Conservation (phyloP, 2,797 vertebrate genomes). For the Heliangelus exortis region DNA sequence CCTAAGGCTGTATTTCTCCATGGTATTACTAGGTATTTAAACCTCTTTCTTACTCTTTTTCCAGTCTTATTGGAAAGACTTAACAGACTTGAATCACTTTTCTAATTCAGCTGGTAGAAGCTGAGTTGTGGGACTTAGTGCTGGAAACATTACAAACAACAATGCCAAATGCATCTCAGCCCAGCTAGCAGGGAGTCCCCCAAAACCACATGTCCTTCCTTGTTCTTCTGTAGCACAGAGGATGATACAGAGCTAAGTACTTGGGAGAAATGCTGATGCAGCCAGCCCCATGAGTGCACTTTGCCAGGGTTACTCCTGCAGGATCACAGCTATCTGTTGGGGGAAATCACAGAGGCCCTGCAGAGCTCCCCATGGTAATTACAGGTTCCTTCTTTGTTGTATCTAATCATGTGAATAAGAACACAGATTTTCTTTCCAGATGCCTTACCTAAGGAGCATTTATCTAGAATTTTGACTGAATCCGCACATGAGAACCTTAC, state of each 20-base stretch:
- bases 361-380: not conserved
- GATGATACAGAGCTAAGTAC: not conserved
- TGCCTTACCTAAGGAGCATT: not conserved
- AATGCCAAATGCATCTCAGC: not conserved
- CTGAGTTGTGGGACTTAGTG: not conserved
- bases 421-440: not conserved
- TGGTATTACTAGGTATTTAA: not conserved
- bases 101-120: not conserved
- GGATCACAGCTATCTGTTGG: not conserved
- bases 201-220: not conserved
- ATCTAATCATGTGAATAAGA: not conserved
- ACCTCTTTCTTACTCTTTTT: not conserved
- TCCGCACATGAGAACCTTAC: not conserved
- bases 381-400: not conserved
- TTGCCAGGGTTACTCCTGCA: not conserved
- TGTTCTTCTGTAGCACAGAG: not conserved
- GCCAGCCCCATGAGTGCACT: not conserved
- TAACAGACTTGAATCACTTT: not conserved
- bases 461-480: not conserved
- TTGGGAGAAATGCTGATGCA: not conserved
- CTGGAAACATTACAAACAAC: not conserved
- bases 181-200: not conserved
- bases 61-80: not conserved
- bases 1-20: not conserved
- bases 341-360: not conserved